A percentile compares a stretch with the other conserved stretches of the same genome.
Conservation (phyloP, 1,140 invertebrate species). For the Scaptomyza graminum region DNA sequence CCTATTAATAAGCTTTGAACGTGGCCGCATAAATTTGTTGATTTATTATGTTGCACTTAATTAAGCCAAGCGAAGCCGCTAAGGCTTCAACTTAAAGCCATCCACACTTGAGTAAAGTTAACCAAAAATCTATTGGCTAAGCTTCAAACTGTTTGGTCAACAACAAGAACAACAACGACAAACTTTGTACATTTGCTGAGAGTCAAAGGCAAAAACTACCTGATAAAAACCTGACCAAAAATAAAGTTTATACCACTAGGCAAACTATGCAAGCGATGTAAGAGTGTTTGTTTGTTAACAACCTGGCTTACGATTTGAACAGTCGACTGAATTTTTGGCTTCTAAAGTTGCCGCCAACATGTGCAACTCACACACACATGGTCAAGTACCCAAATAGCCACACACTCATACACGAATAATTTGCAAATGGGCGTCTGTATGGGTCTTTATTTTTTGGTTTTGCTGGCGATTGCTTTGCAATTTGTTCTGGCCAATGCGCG, state of each 20-base stretch:
- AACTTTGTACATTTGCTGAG: constrained; percentile 24
- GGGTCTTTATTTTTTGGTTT: not conserved
- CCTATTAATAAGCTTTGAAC: constrained; percentile 70
- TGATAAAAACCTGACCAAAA: constrained; percentile 35
- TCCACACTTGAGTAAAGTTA: constrained; percentile 38
- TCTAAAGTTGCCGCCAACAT: constrained; percentile 28
- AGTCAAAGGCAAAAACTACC: constrained; percentile 29
- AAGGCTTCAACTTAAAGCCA: constrained; percentile 17
- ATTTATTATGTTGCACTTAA: constrained; percentile 70
- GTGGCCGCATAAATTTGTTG: constrained; percentile 55
- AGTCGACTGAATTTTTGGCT: constrained; percentile 31
- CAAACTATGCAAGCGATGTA: constrained; percentile 34
- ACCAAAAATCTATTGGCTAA: constrained; percentile 26
- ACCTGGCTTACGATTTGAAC: constrained; percentile 38
- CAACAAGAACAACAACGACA: not conserved
- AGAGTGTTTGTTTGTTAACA: constrained; percentile 15
- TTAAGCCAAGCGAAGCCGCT: constrained; percentile 34
- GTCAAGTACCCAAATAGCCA: not conserved
- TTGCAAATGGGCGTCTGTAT: constrained; percentile 18
- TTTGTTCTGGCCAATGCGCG: constrained; percentile 65
- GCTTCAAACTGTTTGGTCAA: constrained; percentile 20
- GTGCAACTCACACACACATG: not conserved
- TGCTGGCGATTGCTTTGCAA: constrained; percentile 73
- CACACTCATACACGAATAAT: not conserved
- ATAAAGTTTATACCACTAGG: constrained; percentile 34